These are phyloP conservation scores for Chironomus tepperi DNA, from an alignment of 1,140 invertebrate genomes.

Conservation along the genomic window DNA sequence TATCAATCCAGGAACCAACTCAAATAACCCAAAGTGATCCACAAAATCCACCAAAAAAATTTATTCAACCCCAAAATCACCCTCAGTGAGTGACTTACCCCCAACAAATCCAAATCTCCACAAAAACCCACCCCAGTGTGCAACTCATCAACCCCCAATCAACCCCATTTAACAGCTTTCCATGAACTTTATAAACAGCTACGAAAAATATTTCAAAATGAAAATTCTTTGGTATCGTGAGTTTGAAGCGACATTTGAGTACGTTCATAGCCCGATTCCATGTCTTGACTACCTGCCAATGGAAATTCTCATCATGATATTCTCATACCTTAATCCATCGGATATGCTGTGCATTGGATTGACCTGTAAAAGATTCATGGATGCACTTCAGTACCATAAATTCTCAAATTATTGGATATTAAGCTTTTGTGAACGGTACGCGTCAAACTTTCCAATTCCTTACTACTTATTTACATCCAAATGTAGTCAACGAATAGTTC, in stretches of 20 bases:
- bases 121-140: too few species aligned
- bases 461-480: neutral
- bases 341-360: neutral
- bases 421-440: neutral
- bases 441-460: neutral
- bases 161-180: too few species aligned
- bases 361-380: neutral
- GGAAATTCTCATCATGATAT: neutral
- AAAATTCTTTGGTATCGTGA: conserved; percentile 11
- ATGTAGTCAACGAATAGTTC: neutral
- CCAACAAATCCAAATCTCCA: too few species aligned
- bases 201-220: neutral
- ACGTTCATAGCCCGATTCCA: neutral
- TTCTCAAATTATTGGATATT: neutral
- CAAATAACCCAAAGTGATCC: too few species aligned
- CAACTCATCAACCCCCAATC: too few species aligned
- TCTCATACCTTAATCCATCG: neutral
- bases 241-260: neutral
- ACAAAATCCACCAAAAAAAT: too few species aligned
- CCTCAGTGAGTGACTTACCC: too few species aligned
- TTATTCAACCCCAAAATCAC: too few species aligned
- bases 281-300: neutral
- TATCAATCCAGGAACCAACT: too few species aligned
- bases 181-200: too few species aligned
- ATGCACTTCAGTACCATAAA: neutral